Evolutionary conservation across 2,888 invertebrate species (phyloP).

Genomic region (Vesta saturnalis): DNA sequence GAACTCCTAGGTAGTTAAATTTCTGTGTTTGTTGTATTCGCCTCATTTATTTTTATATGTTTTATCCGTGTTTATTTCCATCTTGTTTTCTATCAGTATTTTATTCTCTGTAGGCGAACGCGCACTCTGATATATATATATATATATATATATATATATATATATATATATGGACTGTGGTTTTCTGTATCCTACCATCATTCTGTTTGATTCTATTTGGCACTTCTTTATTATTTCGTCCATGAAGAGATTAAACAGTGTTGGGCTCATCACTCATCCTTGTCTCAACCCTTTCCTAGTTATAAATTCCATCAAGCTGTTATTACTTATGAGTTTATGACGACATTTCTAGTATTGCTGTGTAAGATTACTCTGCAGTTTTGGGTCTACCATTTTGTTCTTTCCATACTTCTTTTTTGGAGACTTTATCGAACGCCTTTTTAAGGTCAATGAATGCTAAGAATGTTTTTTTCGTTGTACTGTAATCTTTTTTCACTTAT

Average conservation of each 20-base stretch:
- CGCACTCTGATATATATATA: not conserved
- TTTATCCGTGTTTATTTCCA: conserved; percentile 23
- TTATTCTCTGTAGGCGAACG: conserved; percentile 23
- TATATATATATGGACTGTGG: too few species aligned
- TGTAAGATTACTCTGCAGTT: too few species aligned
- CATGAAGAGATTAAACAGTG: conserved; percentile 10
- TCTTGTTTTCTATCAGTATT: conserved; percentile 18
- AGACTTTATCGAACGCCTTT: not conserved
- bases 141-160: too few species aligned
- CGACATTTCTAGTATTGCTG: conserved; percentile 4
- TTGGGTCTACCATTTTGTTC: not conserved
- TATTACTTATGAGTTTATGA: conserved; percentile 7
- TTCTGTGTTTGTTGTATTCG: conserved; percentile 15
- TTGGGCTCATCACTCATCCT: conserved; percentile 16
- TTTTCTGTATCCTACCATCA: conserved; percentile 8
- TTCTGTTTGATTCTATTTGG: conserved; percentile 6
- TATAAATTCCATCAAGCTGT: not conserved
- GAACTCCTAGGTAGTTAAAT: too few species aligned
- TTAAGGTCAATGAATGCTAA: too few species aligned
- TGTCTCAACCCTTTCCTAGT: too few species aligned
- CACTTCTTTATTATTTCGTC: conserved; percentile 7
- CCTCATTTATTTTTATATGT: conserved; percentile 20
- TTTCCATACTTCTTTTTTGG: not conserved
- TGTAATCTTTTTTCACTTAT: too few species aligned
- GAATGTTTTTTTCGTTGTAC: too few species aligned